Percentiles rank a stretch among this genome's conserved stretches.
phyloP scores from a whole-genome alignment of 1,140 invertebrate genomes.

The Pinna nobilis region DNA sequence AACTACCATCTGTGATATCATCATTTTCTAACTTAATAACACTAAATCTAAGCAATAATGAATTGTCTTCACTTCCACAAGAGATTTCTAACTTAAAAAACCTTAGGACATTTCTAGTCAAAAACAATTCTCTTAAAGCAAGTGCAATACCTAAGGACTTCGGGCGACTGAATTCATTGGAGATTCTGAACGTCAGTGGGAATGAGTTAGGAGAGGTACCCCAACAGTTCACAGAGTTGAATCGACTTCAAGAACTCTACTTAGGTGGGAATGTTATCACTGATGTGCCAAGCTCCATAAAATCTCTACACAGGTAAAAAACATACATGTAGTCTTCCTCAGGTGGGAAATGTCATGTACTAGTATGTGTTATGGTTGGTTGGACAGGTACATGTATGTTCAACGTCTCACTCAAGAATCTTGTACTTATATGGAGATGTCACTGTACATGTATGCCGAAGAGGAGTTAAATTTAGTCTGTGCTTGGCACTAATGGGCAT shows the following conservation, averaged over 20 bases:
- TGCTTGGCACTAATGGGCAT: too few relatives aligned
- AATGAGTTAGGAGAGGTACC: constrained; percentile 91
- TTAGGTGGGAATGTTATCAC: constrained; percentile 90
- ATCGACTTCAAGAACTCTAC: constrained; percentile 87
- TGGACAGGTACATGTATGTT: too few relatives aligned
- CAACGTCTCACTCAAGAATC: too few relatives aligned
- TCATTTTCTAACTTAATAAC: constrained; percentile 76
- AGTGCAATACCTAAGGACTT: constrained; percentile 91
- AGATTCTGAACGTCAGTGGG: constrained; percentile 93
- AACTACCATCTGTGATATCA: constrained; percentile 70
- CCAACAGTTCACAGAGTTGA: constrained; percentile 87
- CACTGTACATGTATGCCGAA: too few relatives aligned
- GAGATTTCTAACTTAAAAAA: constrained; percentile 82
- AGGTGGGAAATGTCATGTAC: too few relatives aligned
- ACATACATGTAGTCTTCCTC: too few relatives aligned
- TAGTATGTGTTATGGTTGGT: too few relatives aligned
- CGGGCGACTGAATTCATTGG: constrained; percentile 78
- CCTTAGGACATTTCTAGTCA: constrained; percentile 86
- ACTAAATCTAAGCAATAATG: constrained; percentile 92
- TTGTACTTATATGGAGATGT: too few relatives aligned
- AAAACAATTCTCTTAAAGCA: constrained; percentile 90
- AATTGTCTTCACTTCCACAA: constrained; percentile 84
- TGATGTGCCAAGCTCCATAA: constrained; percentile 88
- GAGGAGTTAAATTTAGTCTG: too few relatives aligned
- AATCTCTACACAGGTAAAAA: constrained; percentile 79